Base-by-base conservation (phyloP, 2,888 invertebrate genomes). In the Dascillus cervinus region DNA sequence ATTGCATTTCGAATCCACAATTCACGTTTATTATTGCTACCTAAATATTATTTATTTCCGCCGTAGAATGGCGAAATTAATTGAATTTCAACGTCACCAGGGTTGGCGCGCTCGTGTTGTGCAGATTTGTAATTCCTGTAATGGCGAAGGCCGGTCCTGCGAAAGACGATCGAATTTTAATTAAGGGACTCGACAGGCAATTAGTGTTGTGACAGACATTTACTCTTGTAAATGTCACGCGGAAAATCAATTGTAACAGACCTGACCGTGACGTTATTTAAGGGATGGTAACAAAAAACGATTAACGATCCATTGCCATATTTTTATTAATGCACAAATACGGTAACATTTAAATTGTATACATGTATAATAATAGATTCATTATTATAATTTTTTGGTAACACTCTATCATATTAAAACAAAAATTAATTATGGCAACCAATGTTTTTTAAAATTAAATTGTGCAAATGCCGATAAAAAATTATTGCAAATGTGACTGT, bases 251-350 rank as follows among this genome's bases (percentile, higher is more conserved):
- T 17, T n/a, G n/a, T n/a, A n/a, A n/a, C n/a, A n/a, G n/a, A n/a
- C n/a, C n/a, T n/a, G n/a, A n/a, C n/a, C n/a, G n/a, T n/a, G n/a
- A n/a, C n/a, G n/a, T n/a, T n/a, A n/a, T n/a, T n/a, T n/a, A n/a
- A n/a, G n/a, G n/a, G n/a, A n/a, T n/a, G n/a, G n/a, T n/a, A n/a
- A n/a, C 22, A n/a, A 22, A 3, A 11, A 22, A 22, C 4, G 3
- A n/a, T 9, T 3, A 22, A 4, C n/a, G 11, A 27, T 23, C 29
- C 26, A 29, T 33, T 34, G 53, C 52, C 47, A 50, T 48, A 60
- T 53, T 55, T 61, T 64, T 64, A 63, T 64, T 64, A 62, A 65
- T 65, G 62, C 64, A 65, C 62, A 64, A 62, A 61, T 64, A 65
- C 58, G 59, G 60, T 64, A 64, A 65, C 65, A 64, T 62, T 63